Evolutionary conservation across 2,113 vertebrate species (phyloP), one percentile per base, ranked within the genome.

Genomic region (Brienomyrus longianalis): DNA sequence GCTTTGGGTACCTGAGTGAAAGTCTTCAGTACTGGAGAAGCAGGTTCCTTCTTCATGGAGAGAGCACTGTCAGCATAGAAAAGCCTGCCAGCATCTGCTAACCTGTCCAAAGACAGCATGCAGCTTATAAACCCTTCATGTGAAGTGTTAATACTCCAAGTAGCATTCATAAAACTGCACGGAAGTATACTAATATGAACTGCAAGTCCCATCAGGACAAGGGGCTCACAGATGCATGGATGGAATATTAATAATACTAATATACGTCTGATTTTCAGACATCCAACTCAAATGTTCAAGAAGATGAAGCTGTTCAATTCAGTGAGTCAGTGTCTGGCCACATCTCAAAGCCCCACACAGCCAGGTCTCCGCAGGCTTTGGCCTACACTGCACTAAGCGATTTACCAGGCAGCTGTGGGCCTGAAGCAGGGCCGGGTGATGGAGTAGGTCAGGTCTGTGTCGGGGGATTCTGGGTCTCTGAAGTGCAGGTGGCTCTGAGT

Each of bases 1-100:
- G 74, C 74, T 47, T 51, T 19, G n/a, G n/a, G 27, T 74, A 97
- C 96, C 96, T 98, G 97, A 4, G 96, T 97, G 91, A 96, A 97
- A 88, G 95, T 95, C 91, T 93, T 96, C 15, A 96, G 83, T 11
- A 93, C 91, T 3, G 95, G 94, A 85, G 95, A 92, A 92, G 94
- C 93, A 91, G 93, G 93, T 90, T 96, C 94, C 88, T 93, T 96
- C 93, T 94, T 93, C 89, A 96, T 94, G 59, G 43, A n/a, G 90
- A 91, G 94, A 89, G 93, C 89, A 88, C 59, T 95, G 91, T 96
- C 96, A 0, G 95, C 95, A 92, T 95, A 97, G 95, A 97, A 95
- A 21, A 97, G 89, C 27, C 95, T 96, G 83, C 93, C 95, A 0
- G 95, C 93, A 47, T 96, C 96, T 92, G 92, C 94, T 92, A 96